A percentile compares a stretch with the other conserved stretches of the same genome.
Conservation (phyloP, 2,113 vertebrate genomes). For the Scomber japonicus region DNA sequence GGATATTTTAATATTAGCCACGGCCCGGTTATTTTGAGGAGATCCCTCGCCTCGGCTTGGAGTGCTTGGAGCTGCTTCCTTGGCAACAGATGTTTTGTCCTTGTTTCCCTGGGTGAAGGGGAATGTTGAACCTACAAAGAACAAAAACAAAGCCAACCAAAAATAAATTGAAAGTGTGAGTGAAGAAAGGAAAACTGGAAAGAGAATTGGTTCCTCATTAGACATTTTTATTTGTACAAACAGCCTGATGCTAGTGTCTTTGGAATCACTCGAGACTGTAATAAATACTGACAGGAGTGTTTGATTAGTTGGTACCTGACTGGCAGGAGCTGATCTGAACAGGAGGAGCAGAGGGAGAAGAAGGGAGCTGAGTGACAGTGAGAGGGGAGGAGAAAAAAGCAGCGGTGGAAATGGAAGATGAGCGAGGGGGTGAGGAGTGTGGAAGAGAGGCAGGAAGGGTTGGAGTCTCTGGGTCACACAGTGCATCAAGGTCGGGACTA, state of each 20-base stretch:
- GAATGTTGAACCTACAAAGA: conserved; percentile 37
- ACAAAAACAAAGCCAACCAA: neutral
- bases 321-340: conserved; percentile 39
- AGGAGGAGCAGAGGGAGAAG: conserved; percentile 42
- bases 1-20: conserved; percentile 51
- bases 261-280: neutral
- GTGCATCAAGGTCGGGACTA: conserved; percentile 84
- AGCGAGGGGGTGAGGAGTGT: conserved; percentile 27
- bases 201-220: neutral
- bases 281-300: neutral
- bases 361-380: conserved; percentile 8
- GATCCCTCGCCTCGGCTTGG: conserved; percentile 21
- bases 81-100: neutral
- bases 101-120: conserved; percentile 24
- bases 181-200: neutral
- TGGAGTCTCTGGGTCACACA: conserved; percentile 77
- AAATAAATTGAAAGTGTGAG: neutral
- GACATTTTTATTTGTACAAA: neutral
- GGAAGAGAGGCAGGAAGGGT: conserved; percentile 41
- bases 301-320: conserved; percentile 73
- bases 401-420: conserved; percentile 43
- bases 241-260: neutral
- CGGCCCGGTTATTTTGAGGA: conserved; percentile 26
- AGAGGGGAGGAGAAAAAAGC: conserved; percentile 48
- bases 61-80: conserved; percentile 29